Evolutionary conservation across 2,797 vertebrate genomes (phyloP), one percentile per base, ranked within the genome.

Genomic region (Florisuga fusca): DNA sequence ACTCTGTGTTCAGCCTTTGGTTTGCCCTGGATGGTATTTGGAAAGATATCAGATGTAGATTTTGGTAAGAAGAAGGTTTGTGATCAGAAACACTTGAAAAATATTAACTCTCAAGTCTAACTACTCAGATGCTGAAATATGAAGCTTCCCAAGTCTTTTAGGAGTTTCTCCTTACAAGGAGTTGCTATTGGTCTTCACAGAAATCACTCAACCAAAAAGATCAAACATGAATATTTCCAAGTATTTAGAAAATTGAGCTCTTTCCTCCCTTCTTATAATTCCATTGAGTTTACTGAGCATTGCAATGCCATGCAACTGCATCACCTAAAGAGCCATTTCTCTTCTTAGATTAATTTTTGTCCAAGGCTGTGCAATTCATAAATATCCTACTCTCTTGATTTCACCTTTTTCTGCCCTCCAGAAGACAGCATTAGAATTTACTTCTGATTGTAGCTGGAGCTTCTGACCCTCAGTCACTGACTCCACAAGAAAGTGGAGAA

Each of bases 161-260:
- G 23, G 38, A 73, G 46, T 22, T 84, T 19, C 31, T 64, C n/a
- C 46, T 48, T 66, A 36, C 33, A 53, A 43, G 31, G 27, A 78
- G 36, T 6, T 66, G 27, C 46, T 54, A 36, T 7, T 38, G 17
- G 18, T 43, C 20, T 29, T 79, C 36, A 19, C 23, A 74, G 45
- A 63, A 71, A 67, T 15, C 31, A 50, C 15, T 23, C 45, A 33
- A 15, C 12, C 27, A 41, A 45, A 7, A 62, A 73, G 38, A 54
- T 0, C 0, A 3, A 69, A 19, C 43, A 57, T 0, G 1, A 41
- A 13, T 19, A 20, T 23, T 73, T 33, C 33, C 25, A 62, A 31
- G 6, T 34, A n/a, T 46, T 79, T 69, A 31, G 21, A 36, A 55
- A 59, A 59, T 12, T 6, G 2, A 25, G 7, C 27, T 53, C 48